These are phyloP conservation scores for Tursiops truncatus DNA, from an alignment of 2,113 vertebrate species.

Conservation along the genomic window DNA sequence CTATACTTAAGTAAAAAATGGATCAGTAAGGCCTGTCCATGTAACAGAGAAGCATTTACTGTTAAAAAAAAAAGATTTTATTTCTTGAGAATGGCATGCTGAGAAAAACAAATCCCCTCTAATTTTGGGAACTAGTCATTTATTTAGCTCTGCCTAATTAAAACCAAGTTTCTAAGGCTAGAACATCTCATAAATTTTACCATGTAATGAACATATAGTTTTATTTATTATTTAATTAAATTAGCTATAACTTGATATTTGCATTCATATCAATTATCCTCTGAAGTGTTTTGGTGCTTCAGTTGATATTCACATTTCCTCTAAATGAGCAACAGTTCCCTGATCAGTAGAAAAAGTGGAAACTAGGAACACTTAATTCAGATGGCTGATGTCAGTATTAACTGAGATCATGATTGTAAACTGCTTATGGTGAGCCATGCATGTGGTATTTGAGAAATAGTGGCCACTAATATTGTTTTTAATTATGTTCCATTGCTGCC, in stretches of 20 bases:
- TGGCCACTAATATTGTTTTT: background rate
- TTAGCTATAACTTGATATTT: background rate
- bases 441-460: background rate
- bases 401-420: background rate
- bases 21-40: background rate
- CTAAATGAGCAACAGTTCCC: background rate
- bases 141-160: conserved; percentile 24
- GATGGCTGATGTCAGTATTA: background rate
- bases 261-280: background rate
- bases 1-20: background rate
- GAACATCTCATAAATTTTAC: conserved; percentile 13
- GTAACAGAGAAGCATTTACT: background rate
- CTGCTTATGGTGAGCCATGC: background rate
- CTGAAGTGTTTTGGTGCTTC: background rate
- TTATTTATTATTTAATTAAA: conserved; percentile 40
- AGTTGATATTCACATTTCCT: background rate
- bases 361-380: background rate
- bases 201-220: background rate
- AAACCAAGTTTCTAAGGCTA: background rate
- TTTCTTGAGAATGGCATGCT: background rate
- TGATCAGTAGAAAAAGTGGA: background rate
- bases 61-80: background rate
- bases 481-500: background rate
- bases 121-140: background rate
- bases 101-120: background rate